A percentile compares a stretch with the other conserved stretches of the same genome.
These are phyloP conservation scores for Drosophila arizonae DNA, from an alignment of 1,140 invertebrate species.

Conservation along the genomic window DNA sequence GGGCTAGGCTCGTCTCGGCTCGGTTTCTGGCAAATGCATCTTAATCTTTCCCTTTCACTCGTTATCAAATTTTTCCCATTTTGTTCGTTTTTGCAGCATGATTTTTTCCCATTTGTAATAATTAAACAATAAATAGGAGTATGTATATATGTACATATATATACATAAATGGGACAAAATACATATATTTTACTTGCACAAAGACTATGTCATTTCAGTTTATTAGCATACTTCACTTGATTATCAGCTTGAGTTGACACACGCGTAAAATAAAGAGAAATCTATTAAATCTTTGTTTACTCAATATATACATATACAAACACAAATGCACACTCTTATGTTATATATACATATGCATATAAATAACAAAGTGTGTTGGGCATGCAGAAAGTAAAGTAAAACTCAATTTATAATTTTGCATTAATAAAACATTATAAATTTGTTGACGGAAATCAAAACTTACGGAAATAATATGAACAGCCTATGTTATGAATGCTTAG, in stretches of 20 bases:
- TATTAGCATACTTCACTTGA: slow-evolving; percentile 66
- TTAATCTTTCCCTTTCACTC: slow-evolving; percentile 4
- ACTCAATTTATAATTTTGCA: background rate
- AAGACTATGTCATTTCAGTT: slow-evolving; percentile 70
- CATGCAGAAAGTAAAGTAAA: background rate
- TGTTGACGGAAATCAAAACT: background rate
- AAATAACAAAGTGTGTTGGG: too few relatives aligned
- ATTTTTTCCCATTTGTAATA: background rate
- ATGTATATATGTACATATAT: background rate
- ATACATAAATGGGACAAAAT: background rate
- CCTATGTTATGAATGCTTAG: slow-evolving; percentile 8
- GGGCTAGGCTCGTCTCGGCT: too few relatives aligned
- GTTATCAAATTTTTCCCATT: background rate
- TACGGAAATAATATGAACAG: background rate
- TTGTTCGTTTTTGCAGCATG: background rate
- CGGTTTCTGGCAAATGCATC: background rate
- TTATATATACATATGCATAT: too few relatives aligned
- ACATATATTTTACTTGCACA: slow-evolving; percentile 20
- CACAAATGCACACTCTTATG: too few relatives aligned
- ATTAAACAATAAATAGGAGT: background rate
- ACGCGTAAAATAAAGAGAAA: background rate
- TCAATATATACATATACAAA: too few relatives aligned
- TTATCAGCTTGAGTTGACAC: slow-evolving; percentile 47
- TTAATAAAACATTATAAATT: slow-evolving; percentile 3
- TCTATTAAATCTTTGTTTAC: slow-evolving; percentile 15